Base-by-base conservation (phyloP, 2,113 vertebrate species). In the Hydrolagus affinis region DNA sequence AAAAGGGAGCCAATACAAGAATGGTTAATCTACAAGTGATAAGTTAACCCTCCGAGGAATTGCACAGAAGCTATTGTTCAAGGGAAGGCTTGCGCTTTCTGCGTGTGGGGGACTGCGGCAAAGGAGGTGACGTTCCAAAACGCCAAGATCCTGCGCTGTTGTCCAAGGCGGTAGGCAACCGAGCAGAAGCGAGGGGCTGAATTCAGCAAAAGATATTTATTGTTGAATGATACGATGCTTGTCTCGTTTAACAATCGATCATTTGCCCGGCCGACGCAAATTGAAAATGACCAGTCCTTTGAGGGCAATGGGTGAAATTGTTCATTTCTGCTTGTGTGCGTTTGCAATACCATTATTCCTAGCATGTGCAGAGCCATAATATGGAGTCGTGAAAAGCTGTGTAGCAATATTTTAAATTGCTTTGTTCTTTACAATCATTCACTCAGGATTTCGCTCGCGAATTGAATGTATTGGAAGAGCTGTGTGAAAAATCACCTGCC, bases 11-110 rank as follows among this genome's bases (percentile, higher is more conserved):
- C 87, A 90, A 90, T 89, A 89, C n/a, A 89, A 89, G 90, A 89
- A 90, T 88, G 89, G 88, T 89, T 90, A 90, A 90, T 89, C 89
- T 90, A 91, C 88, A 88, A 87, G 87, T 85, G 89, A 88, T 87
- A 91, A 90, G 89, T 92, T 90, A 89, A 90, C 86, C 86, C 87
- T 87, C 85, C 77, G 89, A 90, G 88, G 89, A 90, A 86, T 85
- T 83, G 21, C 78, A 21, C 15, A 21, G 78, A 60, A 66, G 78
- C 60, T 83, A 66, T 83, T 30, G 78, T 83, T 80, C 60, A 80
- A 80, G 56, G n/a, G 25, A 64, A 60, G n/a, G 15, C 76, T 78
- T 78, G 76, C 44, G 62, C 17, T 23, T 21, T 77, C 62, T n/a
- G n/a, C n/a, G n/a, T n/a, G n/a, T n/a, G n/a, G n/a, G 23, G 19